phyloP scores from a whole-genome alignment of 2,797 vertebrate species.

The Spinibarbus caldwelli region DNA sequence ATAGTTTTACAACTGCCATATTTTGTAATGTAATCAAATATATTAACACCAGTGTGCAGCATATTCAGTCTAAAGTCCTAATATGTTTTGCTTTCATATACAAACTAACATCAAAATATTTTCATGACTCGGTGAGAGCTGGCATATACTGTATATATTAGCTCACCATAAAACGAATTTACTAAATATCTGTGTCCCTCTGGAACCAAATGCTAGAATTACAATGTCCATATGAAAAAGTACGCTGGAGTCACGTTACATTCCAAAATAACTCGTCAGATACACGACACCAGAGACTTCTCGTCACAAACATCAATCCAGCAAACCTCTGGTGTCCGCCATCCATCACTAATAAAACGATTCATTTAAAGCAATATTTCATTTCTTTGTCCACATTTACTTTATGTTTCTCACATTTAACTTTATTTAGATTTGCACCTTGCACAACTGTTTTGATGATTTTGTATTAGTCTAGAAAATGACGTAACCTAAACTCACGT shows the following conservation, averaged over 20 bases:
- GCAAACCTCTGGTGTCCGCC: constrained; percentile 50
- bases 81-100: constrained; percentile 15
- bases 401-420: not conserved
- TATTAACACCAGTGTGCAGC: not conserved
- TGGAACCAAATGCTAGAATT: constrained; percentile 59
- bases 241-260: constrained; percentile 57
- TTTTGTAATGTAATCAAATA: not conserved
- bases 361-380: not conserved
- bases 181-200: constrained; percentile 49
- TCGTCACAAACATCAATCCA: constrained; percentile 57
- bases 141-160: constrained; percentile 3
- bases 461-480: not conserved
- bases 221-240: constrained; percentile 63
- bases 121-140: constrained; percentile 7
- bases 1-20: not conserved
- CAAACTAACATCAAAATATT: constrained; percentile 17
- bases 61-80: not conserved
- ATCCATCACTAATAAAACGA: constrained; percentile 28
- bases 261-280: constrained; percentile 65
- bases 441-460: not conserved
- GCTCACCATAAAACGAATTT: constrained; percentile 48
- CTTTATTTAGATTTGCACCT: not conserved
- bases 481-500: not conserved
- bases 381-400: not conserved
- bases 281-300: constrained; percentile 60